A percentile compares a stretch with the other conserved stretches of the same genome.
Conservation (phyloP, 2,888 invertebrate species). For the Dinocampus coccinellae region DNA sequence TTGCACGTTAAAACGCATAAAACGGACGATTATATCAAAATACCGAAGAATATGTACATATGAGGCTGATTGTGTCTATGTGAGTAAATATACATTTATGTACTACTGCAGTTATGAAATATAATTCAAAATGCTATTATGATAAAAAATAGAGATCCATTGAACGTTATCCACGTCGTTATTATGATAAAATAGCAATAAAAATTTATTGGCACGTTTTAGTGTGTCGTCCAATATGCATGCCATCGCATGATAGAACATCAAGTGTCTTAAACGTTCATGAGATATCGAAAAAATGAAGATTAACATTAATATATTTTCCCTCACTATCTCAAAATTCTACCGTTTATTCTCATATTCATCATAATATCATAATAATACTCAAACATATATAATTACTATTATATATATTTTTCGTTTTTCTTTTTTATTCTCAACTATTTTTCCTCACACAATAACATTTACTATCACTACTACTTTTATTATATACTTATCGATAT, state of each 20-base stretch:
- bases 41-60: too few relatives aligned
- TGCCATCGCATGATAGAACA: constrained; percentile 18
- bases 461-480: neutral
- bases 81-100: constrained; percentile 39
- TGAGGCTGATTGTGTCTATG: neutral
- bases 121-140: constrained; percentile 59
- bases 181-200: constrained; percentile 65
- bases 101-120: constrained; percentile 48
- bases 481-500: neutral
- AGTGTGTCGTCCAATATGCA: constrained; percentile 11
- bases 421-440: neutral
- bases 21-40: neutral
- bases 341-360: neutral
- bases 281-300: constrained; percentile 18
- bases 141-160: constrained; percentile 62
- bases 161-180: constrained; percentile 54
- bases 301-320: constrained; percentile 17
- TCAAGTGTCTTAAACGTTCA: constrained; percentile 15
- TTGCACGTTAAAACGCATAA: neutral
- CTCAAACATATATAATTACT: too few relatives aligned
- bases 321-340: neutral
- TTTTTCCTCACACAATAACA: neutral
- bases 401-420: too few relatives aligned
- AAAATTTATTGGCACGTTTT: constrained; percentile 65
- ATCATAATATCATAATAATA: too few relatives aligned